A percentile compares a stretch with the other conserved stretches of the same genome.
Evolutionary conservation across 2,113 vertebrate species (phyloP).

Genomic region (Burhinus oedicnemus): DNA sequence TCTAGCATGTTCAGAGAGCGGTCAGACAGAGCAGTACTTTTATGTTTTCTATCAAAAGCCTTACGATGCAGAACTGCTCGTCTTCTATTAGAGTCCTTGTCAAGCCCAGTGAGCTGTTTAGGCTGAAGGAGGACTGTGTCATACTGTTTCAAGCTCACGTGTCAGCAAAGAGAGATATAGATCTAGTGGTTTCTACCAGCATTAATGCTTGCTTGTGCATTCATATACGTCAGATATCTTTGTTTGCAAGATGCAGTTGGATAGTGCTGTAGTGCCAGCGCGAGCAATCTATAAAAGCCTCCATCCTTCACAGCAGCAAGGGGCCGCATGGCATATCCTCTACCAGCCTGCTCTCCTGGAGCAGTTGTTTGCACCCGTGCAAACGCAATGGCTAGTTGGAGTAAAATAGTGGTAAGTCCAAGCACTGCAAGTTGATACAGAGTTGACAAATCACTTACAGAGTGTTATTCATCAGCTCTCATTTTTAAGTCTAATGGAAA

Average conservation of each 20-base stretch:
- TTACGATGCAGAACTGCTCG: slow-evolving; percentile 63
- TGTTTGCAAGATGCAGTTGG: background rate
- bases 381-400: background rate
- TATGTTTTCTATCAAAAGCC: slow-evolving; percentile 67
- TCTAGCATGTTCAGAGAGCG: slow-evolving; percentile 4
- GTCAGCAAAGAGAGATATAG: slow-evolving; percentile 34
- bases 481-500: background rate
- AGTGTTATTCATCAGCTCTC: background rate
- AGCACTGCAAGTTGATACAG: background rate
- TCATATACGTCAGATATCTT: background rate
- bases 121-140: slow-evolving; percentile 38
- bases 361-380: background rate
- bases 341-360: background rate
- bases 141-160: slow-evolving; percentile 14
- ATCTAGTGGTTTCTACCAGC: slow-evolving; percentile 26
- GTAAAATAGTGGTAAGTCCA: background rate
- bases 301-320: background rate
- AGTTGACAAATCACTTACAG: background rate
- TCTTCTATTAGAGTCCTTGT: slow-evolving; percentile 56
- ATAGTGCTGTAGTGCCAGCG: background rate
- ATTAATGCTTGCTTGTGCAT: slow-evolving; percentile 30
- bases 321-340: background rate
- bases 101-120: slow-evolving; percentile 50
- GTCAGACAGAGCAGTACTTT: slow-evolving; percentile 49
- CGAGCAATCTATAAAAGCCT: background rate